Conservation (phyloP, 2,113 vertebrate genomes). For the Nettapus auritus region DNA sequence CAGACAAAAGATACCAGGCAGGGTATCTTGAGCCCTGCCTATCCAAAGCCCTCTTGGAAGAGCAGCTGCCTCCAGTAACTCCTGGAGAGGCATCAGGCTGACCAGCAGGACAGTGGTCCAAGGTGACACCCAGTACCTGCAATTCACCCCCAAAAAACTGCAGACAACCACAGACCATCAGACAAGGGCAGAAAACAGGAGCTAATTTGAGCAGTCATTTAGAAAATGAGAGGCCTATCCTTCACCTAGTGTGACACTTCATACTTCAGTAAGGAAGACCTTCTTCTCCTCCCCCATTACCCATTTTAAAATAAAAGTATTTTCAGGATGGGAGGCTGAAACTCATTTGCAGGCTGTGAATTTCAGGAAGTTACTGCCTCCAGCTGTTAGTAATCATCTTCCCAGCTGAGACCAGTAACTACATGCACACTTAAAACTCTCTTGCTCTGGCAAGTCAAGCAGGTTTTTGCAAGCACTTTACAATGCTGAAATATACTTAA, state of each 20-base stretch:
- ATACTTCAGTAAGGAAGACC: background rate
- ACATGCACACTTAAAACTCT: background rate
- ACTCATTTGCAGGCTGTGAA: background rate
- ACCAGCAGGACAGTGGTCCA: background rate
- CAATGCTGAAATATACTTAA: background rate
- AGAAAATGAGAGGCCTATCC: background rate
- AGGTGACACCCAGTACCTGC: background rate
- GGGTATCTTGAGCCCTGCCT: background rate
- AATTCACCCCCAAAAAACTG: background rate
- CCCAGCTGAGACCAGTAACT: background rate
- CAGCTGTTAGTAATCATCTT: conserved; percentile 27
- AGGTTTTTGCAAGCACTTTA: background rate
- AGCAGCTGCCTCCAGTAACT: background rate
- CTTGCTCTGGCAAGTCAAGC: background rate
- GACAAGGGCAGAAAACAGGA: background rate
- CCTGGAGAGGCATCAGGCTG: conserved; percentile 1
- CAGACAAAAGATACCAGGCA: background rate
- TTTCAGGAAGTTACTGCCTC: conserved; percentile 26
- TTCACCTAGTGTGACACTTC: background rate
- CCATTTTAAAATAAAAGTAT: background rate
- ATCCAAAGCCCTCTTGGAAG: background rate
- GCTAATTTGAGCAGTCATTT: background rate
- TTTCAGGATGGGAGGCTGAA: background rate
- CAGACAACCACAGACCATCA: background rate
- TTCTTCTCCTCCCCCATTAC: background rate